phyloP scores from a whole-genome alignment of 2,113 vertebrate species.

The Accipiter cooperii region DNA sequence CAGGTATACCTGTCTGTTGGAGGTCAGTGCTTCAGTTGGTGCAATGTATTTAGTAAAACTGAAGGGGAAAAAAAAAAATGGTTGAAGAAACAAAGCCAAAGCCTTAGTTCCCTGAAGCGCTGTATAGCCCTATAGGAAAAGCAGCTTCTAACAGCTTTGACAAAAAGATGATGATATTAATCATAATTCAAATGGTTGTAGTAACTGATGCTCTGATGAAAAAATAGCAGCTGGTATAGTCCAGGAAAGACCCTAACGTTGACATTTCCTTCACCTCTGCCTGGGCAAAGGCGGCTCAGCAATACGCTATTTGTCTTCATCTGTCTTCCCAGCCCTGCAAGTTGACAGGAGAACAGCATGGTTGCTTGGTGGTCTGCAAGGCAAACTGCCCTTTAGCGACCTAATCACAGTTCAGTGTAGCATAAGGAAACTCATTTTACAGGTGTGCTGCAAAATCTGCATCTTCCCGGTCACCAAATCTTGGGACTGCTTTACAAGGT shows the following conservation, averaged over 20 bases:
- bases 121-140: background rate
- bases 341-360: background rate
- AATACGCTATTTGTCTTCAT: constrained; percentile 32
- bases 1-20: background rate
- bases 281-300: background rate
- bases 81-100: background rate
- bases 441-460: background rate
- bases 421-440: constrained; percentile 13
- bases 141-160: constrained; percentile 35
- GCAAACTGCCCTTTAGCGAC: constrained; percentile 18
- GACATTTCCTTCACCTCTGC: constrained; percentile 12
- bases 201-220: background rate
- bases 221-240: background rate
- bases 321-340: background rate
- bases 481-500: background rate
- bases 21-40: background rate
- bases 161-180: constrained; percentile 3
- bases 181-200: constrained; percentile 9
- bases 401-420: background rate
- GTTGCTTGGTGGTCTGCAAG: constrained; percentile 19
- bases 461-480: background rate
- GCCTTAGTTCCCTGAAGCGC: background rate
- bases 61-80: background rate
- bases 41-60: background rate
- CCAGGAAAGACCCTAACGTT: background rate